Evolutionary conservation across 2,888 invertebrate genomes (phyloP).

Genomic region (Elmis aenea): DNA sequence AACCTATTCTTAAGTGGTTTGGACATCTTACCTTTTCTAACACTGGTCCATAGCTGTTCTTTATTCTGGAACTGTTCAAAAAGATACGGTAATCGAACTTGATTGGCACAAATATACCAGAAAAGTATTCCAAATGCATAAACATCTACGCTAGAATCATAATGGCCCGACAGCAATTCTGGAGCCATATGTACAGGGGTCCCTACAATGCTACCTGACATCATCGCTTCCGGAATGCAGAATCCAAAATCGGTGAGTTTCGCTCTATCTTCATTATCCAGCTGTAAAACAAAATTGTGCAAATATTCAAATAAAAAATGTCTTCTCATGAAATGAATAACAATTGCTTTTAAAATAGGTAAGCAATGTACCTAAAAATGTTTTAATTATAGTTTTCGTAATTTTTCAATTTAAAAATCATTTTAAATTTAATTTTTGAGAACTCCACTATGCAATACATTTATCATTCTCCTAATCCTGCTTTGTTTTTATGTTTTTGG

Average conservation of each 20-base stretch:
- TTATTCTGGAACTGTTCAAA: slow-evolving; percentile 82
- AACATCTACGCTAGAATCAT: slow-evolving; percentile 80
- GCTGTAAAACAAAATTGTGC: slow-evolving; percentile 34
- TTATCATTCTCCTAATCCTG: too few species aligned
- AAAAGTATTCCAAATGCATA: slow-evolving; percentile 88
- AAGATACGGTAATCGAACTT: slow-evolving; percentile 68
- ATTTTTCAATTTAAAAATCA: too few species aligned
- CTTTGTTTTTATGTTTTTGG: too few species aligned
- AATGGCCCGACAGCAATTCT: slow-evolving; percentile 73
- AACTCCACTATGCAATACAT: too few species aligned
- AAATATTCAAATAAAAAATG: neutral
- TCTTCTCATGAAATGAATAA: too few species aligned
- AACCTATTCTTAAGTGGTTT: too few species aligned
- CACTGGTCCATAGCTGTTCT: slow-evolving; percentile 80
- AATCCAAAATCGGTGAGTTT: slow-evolving; percentile 85
- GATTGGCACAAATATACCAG: slow-evolving; percentile 86
- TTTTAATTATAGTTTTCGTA: too few species aligned
- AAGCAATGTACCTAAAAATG: too few species aligned
- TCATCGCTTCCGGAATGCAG: slow-evolving; percentile 85
- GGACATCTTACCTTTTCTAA: slow-evolving; percentile 74
- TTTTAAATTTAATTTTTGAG: too few species aligned
- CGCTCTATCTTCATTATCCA: slow-evolving; percentile 68
- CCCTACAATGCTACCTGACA: slow-evolving; percentile 84
- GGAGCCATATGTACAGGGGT: slow-evolving; percentile 92
- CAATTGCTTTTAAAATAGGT: too few species aligned